phyloP scores from a whole-genome alignment of 2,888 invertebrate species.

The Ochropleura leucogaster region DNA sequence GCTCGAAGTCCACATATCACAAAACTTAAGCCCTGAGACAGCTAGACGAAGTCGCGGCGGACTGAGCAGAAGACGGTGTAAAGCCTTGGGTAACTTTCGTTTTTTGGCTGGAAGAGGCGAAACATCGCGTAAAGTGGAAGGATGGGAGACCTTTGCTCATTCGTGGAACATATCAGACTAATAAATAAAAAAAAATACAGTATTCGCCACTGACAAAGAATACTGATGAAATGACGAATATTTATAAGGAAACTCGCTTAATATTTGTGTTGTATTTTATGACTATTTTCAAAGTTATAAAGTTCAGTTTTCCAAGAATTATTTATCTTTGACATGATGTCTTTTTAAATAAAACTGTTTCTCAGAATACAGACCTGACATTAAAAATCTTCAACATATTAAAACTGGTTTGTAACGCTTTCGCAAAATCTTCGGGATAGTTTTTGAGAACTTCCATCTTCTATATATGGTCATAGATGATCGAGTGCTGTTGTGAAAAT shows the following conservation, averaged over 20 bases:
- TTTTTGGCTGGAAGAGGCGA: no score
- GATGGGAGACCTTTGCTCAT: no score
- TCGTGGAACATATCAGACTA: no score
- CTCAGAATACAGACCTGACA: constrained; percentile 58
- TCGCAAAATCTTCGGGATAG: constrained; percentile 68
- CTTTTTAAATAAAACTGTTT: not conserved
- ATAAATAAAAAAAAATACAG: no score
- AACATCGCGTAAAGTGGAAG: no score
- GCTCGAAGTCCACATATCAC: no score
- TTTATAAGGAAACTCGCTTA: not conserved
- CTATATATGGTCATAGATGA: constrained; percentile 33
- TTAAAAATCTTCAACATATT: constrained; percentile 61
- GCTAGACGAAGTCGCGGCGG: no score
- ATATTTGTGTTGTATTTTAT: not conserved
- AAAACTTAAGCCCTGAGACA: no score
- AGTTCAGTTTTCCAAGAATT: not conserved
- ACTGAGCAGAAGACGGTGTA: no score
- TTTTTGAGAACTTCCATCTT: constrained; percentile 60
- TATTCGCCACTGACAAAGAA: no score
- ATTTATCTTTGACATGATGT: not conserved
- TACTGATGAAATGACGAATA: not conserved
- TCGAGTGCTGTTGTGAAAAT: constrained; percentile 44
- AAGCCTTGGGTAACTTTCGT: no score
- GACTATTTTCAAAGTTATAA: not conserved
- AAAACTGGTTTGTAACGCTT: constrained; percentile 62